Evolutionary conservation across 2,797 vertebrate species (phyloP), one percentile per base, ranked within the genome.

Genomic region (Cottoperca gobio): DNA sequence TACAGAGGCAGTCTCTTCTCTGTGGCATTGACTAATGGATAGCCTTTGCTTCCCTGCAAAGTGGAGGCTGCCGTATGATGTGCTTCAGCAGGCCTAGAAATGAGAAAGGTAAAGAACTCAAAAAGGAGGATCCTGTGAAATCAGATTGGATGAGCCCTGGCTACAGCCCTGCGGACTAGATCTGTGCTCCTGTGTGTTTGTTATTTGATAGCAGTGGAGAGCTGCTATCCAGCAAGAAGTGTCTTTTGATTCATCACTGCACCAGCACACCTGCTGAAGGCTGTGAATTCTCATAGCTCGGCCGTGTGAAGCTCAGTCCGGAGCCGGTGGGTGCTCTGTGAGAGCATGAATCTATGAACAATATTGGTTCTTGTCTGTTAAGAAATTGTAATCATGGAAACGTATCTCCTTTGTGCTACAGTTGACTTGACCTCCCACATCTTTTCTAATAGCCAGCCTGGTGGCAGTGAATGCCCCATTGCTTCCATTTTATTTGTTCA

Each of bases 11-110:
- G 72, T 81, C 78, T 84, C 86, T 79, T 71, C 84, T 68, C 37
- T 61, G 40, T 90, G 86, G 82, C 88, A 80, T 75, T 91, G 86
- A 91, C 82, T 91, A 92, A 92, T 89, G 87, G 84, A 81, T 82
- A 86, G 79, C 81, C 83, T 86, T 87, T 86, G 81, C 73, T 54
- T 79, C 59, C 73, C 65, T 82, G 78, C 73, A 78, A 59, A 81
- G 79, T 72, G 76, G 52, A 37, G 73, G 71, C 63, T 76, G 70
- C 66, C 62, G 69, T 63, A 65, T 83, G 89, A 92, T 84, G 71
- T 86, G 85, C 87, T 88, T 88, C 80, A 84, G 76, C 85, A 83
- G 77, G 81, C 82, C 66, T 73, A 73, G 81, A 87, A 90, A 88
- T 90, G 79, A 88, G 62, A 87, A 91, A 85, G 81, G 81, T 78